phyloP scores from a whole-genome alignment of 2,888 invertebrate genomes.

The Erebia ligea region DNA sequence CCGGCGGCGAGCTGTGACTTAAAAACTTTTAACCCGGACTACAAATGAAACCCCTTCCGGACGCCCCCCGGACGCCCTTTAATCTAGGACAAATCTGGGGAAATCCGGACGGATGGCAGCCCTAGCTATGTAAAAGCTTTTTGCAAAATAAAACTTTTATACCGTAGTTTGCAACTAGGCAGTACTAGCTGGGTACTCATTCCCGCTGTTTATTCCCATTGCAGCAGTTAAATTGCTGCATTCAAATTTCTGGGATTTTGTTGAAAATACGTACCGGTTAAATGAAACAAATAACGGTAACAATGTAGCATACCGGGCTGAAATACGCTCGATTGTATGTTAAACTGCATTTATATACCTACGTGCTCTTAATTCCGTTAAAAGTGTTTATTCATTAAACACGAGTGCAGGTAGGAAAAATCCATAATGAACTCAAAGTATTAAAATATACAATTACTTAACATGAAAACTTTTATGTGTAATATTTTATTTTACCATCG shows the following conservation, averaged over 20 bases:
- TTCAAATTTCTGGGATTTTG: slow-evolving; percentile 35
- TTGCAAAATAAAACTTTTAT: slow-evolving; percentile 32
- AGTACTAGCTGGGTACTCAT: slow-evolving; percentile 28
- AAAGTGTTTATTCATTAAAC: neutral
- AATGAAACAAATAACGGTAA: slow-evolving; percentile 17
- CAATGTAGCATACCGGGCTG: slow-evolving; percentile 2
- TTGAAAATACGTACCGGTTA: slow-evolving; percentile 21
- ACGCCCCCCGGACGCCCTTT: no score
- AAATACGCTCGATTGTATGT: neutral
- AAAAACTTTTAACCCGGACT: no score
- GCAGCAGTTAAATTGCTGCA: slow-evolving; percentile 31
- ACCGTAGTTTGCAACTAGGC: slow-evolving; percentile 30
- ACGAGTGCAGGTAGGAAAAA: no score
- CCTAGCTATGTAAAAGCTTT: no score
- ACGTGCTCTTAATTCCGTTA: neutral
- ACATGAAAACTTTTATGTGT: no score
- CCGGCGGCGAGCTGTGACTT: no score
- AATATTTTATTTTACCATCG: no score
- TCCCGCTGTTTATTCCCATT: slow-evolving; percentile 31
- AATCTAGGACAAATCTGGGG: no score
- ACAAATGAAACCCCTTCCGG: no score
- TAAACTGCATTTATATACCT: neutral
- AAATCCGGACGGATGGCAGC: no score
- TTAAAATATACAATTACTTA: no score
- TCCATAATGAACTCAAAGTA: no score